A percentile compares a stretch with the other conserved stretches of the same genome.
phyloP scores from a whole-genome alignment of 2,888 invertebrate species.

The Cataglyphis livida region DNA sequence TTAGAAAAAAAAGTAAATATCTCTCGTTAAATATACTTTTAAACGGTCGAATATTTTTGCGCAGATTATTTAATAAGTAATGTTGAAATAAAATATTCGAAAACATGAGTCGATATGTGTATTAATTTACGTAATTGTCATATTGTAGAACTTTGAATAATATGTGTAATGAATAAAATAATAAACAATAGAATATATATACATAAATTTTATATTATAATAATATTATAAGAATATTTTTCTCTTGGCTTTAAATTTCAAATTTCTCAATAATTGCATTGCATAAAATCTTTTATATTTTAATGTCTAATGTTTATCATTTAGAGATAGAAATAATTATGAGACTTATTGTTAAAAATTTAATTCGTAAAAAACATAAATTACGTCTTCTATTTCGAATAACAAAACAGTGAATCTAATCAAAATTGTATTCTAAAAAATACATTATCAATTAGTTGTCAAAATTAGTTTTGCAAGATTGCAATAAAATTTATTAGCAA shows the following conservation, averaged over 20 bases:
- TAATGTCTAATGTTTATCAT: not conserved
- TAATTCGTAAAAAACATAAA: not conserved
- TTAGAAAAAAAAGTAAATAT: not conserved
- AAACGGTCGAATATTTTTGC: not conserved
- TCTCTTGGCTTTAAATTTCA: not conserved
- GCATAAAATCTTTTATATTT: constrained; percentile 15
- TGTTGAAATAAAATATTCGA: not conserved
- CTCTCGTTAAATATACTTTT: not conserved
- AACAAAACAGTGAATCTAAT: not conserved
- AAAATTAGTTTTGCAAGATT: not conserved
- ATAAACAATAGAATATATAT: not conserved
- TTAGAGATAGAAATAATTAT: not conserved
- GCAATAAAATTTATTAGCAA: not conserved
- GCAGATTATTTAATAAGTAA: not conserved
- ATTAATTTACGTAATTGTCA: not conserved
- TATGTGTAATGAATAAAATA: not conserved
- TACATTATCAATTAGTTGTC: not conserved
- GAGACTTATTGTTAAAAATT: not conserved
- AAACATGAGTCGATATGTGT: not conserved
- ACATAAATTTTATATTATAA: not conserved
- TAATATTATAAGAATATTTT: not conserved
- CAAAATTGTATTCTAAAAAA: not conserved
- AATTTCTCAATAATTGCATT: not conserved
- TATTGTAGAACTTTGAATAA: not conserved
- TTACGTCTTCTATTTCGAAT: not conserved